phyloP scores from a whole-genome alignment of 2,113 vertebrate genomes.

The Anser cygnoides region DNA sequence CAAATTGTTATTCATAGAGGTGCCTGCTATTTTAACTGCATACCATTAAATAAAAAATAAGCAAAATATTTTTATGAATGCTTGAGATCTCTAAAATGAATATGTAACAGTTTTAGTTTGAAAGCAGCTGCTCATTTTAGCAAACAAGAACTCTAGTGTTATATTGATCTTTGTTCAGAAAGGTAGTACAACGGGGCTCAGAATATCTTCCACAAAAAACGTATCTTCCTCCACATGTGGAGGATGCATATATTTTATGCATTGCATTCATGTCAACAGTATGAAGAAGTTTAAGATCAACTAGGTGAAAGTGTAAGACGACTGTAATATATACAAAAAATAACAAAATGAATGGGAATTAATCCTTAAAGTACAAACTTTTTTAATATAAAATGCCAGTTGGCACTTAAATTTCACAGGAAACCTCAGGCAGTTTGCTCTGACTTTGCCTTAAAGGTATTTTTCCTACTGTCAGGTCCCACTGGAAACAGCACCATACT shows the following conservation, averaged over 20 bases:
- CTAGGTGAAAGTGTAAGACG: not conserved
- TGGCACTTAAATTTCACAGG: not conserved
- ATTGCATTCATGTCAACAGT: not conserved
- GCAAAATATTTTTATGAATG: not conserved
- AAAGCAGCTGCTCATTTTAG: not conserved
- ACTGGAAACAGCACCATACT: not conserved
- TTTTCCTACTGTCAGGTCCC: not conserved
- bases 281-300: not conserved
- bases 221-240: not conserved
- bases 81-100: not conserved
- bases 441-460: not conserved
- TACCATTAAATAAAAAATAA: not conserved
- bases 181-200: not conserved
- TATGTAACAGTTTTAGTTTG: not conserved
- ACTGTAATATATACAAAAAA: not conserved
- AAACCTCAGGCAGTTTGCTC: not conserved
- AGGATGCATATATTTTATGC: not conserved
- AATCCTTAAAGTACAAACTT: not conserved
- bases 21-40: not conserved
- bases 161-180: not conserved
- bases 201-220: not conserved
- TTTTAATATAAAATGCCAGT: not conserved
- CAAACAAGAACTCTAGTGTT: not conserved
- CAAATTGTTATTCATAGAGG: not conserved
- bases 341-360: rapidly evolving